Evolutionary conservation across 2,888 invertebrate species (phyloP), one percentile per base, ranked within the genome.

Genomic region (Emmelina monodactyla): DNA sequence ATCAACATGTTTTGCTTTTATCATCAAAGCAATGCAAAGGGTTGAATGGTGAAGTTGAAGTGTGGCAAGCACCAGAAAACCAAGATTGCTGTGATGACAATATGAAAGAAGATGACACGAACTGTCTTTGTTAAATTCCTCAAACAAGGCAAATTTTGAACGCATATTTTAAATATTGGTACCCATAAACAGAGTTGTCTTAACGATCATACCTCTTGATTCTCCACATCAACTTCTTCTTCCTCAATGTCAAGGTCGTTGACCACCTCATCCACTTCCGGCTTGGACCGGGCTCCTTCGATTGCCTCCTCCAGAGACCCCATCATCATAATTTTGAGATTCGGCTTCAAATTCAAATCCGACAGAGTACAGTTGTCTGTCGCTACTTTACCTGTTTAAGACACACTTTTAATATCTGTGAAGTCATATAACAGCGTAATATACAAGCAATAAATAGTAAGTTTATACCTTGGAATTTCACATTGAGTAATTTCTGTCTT

Each of bases 281-380:
- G 95, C 35, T 89, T 87, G 33, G 86, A 86, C 52, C 87, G 87
- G 0, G 90, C 93, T 54, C 91, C 90, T 28, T 88, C 89, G 53
- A 95, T 94, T 35, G 92, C 94, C 51, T 94, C 91, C 59, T 97
- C 97, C 2, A 92, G 78, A 0, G 95, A 96, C 0, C 97, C 97
- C 86, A 97, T 95, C 91, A 97, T 91, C 94, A 97, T 96, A 9
- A 97, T 83, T 68, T 96, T 96, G 45, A 92, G 89, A 37, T 92
- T 92, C 0, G 89, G 86, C 60, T 95, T 95, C 16, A 97, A 70
- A 51, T 89, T 90, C 40, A 96, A 62, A 33, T 85, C 83, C 1
- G 86, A 83, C n/a, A 97, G 71, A 31, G 85, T 84, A 47, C 88
- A 86, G 46, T 88, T 89, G 65, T 95, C 92, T 32, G 87, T 85